Conservation (phyloP, 2,888 invertebrate species). For the Petrolisthes manimaculis region DNA sequence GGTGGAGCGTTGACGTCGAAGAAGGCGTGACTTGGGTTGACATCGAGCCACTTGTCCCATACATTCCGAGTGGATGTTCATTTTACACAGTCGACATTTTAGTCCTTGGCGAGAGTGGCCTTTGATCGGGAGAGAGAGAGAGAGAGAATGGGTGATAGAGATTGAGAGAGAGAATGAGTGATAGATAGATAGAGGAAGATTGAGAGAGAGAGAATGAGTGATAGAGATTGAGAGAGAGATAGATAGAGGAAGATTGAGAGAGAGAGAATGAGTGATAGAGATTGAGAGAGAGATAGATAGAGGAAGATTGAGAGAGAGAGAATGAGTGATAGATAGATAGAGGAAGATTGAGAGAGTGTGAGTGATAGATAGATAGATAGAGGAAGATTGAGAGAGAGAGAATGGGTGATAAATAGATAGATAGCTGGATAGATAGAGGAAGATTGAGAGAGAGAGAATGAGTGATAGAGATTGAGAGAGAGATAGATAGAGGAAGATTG, state of each 20-base stretch:
- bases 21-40: constrained; percentile 85
- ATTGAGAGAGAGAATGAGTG: neutral
- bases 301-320: neutral
- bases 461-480: too few species aligned
- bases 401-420: too few species aligned
- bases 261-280: neutral
- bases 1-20: constrained; percentile 89
- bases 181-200: neutral
- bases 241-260: neutral
- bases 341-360: neutral
- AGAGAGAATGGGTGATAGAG: neutral
- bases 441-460: too few species aligned
- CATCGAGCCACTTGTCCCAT: constrained; percentile 83
- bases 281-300: neutral
- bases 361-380: neutral
- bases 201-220: constrained; percentile 7
- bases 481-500: too few species aligned
- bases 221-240: neutral
- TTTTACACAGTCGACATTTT: constrained; percentile 89
- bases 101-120: constrained; percentile 93
- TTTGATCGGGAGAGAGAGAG: constrained; percentile 69
- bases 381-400: too few species aligned
- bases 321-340: neutral
- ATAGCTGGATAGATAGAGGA: too few species aligned
- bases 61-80: constrained; percentile 91